Evolutionary conservation across 2,113 vertebrate genomes (phyloP), one percentile per base, ranked within the genome.

Genomic region (Numenius arquata): DNA sequence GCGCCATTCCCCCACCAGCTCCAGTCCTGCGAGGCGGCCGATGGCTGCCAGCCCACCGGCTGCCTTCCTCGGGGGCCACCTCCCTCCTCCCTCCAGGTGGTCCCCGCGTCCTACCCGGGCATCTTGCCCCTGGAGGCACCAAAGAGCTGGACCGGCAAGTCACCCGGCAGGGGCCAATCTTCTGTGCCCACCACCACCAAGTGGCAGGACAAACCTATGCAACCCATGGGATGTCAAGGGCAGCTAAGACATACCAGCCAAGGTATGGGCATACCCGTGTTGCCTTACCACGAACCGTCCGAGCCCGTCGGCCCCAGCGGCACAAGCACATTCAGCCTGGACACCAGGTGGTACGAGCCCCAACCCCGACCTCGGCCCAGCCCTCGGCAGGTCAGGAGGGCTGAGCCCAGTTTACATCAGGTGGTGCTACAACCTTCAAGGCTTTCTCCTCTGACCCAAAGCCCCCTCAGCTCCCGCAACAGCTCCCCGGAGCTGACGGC

Each of bases 231-330:
- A 97, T 99, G 98, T 98, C 99, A 99, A 97, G 99, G 99, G 98
- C 99, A 99, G 98, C 99, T 99, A 98, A 99, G 99, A 99, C 99
- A 99, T 98, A 99, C 99, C 98, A 98, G 99, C 98, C 99, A 99
- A 98, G 99, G 99, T 97, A 99, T 99, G 99, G 99, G 99, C 97
- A 99, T 99, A 98, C 99, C 99, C 96, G 99, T 99, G 98, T 99
- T 99, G 99, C 99, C 99, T 99, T 99, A 99, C 98, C 98, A 99
- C 93, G 99, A 99, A 98, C 98, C 99, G 77, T 98, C 98, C 40
- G 98, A 98, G 98, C 98, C 99, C 98, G 96, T 97, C 91, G 98
- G 97, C 91, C 98, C 98, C 74, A 98, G 98, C 88, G 99, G 99
- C 98, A 99, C 99, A 98, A 99, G 99, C 98, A 99, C 99, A 98